These are phyloP conservation scores for Ophion obscuratus DNA, from an alignment of 2,888 invertebrate genomes.

Conservation along the genomic window DNA sequence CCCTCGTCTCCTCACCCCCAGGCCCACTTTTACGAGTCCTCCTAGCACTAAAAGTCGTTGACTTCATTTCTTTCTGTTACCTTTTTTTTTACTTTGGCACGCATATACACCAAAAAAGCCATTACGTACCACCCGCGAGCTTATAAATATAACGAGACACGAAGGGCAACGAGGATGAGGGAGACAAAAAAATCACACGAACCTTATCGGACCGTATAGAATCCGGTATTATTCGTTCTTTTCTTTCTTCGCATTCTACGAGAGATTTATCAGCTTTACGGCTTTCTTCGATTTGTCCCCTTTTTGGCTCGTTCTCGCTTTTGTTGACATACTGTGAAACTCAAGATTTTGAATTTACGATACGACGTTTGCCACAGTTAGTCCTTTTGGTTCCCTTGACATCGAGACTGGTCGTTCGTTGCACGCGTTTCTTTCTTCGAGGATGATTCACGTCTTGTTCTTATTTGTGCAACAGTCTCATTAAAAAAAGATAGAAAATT, in stretches of 20 bases:
- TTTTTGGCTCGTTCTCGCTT: not conserved
- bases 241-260: not conserved
- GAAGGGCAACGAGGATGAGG: constrained; percentile 50
- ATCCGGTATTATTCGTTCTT: not conserved
- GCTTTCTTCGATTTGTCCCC: not conserved
- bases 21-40: constrained; percentile 71
- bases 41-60: constrained; percentile 62
- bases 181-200: constrained; percentile 8
- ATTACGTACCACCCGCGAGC: constrained; percentile 11
- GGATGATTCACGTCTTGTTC: no score
- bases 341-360: no score
- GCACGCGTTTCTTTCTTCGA: no score
- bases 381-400: not conserved
- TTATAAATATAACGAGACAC: constrained; percentile 43
- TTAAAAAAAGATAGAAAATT: no score
- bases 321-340: no score
- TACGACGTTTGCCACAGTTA: no score
- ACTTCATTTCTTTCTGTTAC: constrained; percentile 51
- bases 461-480: no score
- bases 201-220: constrained; percentile 48
- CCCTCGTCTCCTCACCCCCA: constrained; percentile 29
- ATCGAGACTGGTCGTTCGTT: no score
- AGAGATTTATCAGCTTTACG: no score
- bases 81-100: constrained; percentile 12
- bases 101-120: constrained; percentile 16